A percentile compares a stretch with the other conserved stretches of the same genome.
phyloP scores from a whole-genome alignment of 2,113 vertebrate genomes.

The Electrona antarctica region DNA sequence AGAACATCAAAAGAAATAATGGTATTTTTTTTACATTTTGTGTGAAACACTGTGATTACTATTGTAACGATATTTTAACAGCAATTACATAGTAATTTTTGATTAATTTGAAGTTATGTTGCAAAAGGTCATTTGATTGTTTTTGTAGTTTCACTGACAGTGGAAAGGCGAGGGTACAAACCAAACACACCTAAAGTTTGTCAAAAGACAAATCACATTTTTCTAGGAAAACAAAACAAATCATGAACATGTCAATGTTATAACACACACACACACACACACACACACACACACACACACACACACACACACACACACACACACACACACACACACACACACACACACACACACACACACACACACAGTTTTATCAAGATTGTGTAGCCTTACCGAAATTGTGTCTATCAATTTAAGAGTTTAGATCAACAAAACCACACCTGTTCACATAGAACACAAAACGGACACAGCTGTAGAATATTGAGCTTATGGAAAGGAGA shows the following conservation, averaged over 20 bases:
- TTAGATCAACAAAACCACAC: slow-evolving; percentile 90
- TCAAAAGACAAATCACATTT: slow-evolving; percentile 19
- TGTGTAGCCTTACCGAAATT: slow-evolving; percentile 81
- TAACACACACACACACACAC: slow-evolving; percentile 26
- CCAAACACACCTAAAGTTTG: slow-evolving; percentile 36
- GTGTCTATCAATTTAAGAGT: slow-evolving; percentile 89
- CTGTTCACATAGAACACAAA: slow-evolving; percentile 89
- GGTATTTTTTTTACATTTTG: slow-evolving; percentile 85
- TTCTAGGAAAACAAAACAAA: slow-evolving; percentile 17
- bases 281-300: slow-evolving; percentile 23
- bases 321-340: neutral
- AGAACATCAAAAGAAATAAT: slow-evolving; percentile 55
- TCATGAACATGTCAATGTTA: slow-evolving; percentile 16
- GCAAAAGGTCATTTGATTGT: slow-evolving; percentile 32
- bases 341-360: slow-evolving; percentile 14
- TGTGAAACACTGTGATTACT: slow-evolving; percentile 81
- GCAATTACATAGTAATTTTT: slow-evolving; percentile 52
- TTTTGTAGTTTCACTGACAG: slow-evolving; percentile 17
- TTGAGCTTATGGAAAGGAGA: slow-evolving; percentile 88
- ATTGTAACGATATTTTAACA: slow-evolving; percentile 50
- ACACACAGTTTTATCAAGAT: slow-evolving; percentile 31
- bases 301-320: slow-evolving; percentile 8
- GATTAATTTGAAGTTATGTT: slow-evolving; percentile 42
- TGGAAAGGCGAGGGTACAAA: slow-evolving; percentile 36
- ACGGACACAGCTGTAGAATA: slow-evolving; percentile 95